A percentile compares a stretch with the other conserved stretches of the same genome.
These are phyloP conservation scores for Tachina lurida DNA, from an alignment of 2,888 invertebrate species.

Conservation along the genomic window DNA sequence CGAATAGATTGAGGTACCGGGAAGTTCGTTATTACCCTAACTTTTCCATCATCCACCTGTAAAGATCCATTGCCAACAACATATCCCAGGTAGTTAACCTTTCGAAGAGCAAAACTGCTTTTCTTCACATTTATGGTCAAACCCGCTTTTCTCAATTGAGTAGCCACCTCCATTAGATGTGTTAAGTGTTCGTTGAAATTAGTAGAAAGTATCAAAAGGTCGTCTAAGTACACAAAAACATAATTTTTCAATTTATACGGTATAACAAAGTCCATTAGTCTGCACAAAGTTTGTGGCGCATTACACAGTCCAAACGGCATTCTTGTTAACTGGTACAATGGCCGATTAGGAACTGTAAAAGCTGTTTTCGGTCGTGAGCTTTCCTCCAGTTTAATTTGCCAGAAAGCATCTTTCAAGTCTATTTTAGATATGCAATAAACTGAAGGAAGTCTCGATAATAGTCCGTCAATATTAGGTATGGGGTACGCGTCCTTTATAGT, in stretches of 20 bases:
- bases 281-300: no score
- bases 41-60: no score
- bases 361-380: neutral
- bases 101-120: no score
- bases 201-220: neutral
- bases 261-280: neutral
- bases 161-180: neutral
- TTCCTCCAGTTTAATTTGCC: no score
- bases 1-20: no score
- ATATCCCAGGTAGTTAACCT: no score
- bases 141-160: no score
- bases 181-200: neutral
- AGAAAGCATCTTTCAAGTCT: no score
- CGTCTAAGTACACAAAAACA: no score
- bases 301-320: neutral
- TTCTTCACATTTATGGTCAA: no score
- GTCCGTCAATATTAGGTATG: slow-evolving; percentile 1
- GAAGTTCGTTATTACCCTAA: no score
- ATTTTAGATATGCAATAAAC: neutral
- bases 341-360: neutral
- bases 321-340: neutral
- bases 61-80: no score
- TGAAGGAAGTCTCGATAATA: neutral
- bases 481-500: neutral
- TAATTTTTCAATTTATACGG: neutral